These are phyloP conservation scores for Syngnathus acus DNA, from an alignment of 2,797 vertebrate species.

Conservation along the genomic window DNA sequence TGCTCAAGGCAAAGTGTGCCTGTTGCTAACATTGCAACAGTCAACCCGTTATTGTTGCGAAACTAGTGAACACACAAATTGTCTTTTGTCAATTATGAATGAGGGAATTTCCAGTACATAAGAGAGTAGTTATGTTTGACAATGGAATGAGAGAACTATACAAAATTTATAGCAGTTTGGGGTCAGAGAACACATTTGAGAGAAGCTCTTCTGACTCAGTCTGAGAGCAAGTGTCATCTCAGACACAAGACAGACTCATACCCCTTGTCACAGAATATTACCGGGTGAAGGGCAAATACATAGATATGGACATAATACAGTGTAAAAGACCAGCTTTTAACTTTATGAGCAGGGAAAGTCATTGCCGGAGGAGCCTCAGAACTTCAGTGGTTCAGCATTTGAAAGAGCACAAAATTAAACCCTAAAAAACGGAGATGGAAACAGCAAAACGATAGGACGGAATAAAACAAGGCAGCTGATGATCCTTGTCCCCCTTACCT, in stretches of 20 bases:
- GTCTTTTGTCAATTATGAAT: constrained; percentile 17
- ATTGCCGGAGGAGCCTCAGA: neutral
- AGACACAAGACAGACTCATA: constrained; percentile 15
- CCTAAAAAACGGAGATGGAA: no score
- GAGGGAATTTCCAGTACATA: constrained; percentile 53
- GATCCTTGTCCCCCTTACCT: no score
- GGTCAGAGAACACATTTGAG: constrained; percentile 55
- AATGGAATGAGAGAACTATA: constrained; percentile 60
- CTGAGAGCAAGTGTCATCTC: constrained; percentile 50
- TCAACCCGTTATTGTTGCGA: constrained; percentile 11
- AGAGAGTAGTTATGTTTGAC: constrained; percentile 49
- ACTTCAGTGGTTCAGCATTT: neutral
- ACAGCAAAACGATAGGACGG: no score
- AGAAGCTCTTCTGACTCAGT: constrained; percentile 50
- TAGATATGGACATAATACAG: constrained; percentile 1
- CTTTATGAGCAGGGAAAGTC: no score
- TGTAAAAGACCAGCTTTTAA: neutral
- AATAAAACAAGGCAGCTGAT: no score
- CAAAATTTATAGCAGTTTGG: constrained; percentile 57
- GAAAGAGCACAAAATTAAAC: neutral
- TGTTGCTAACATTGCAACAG: neutral
- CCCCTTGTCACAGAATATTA: constrained; percentile 2
- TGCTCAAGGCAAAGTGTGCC: neutral
- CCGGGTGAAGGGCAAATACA: constrained; percentile 4
- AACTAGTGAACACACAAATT: constrained; percentile 33